phyloP scores from a whole-genome alignment of 2,797 vertebrate genomes.

The Enteromius paludinosus region DNA sequence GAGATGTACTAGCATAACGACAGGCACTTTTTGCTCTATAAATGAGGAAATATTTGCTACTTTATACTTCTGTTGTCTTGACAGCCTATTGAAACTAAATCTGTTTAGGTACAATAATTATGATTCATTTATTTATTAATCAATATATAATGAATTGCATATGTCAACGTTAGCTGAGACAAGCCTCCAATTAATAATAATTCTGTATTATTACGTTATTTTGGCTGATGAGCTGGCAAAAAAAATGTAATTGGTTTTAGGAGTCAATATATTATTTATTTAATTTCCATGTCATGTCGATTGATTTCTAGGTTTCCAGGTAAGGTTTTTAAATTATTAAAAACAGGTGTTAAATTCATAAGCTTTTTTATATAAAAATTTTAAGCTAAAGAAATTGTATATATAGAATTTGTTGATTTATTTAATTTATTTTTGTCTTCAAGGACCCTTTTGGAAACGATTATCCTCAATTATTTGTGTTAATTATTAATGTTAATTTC shows the following conservation, averaged over 20 bases:
- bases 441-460: too few species aligned
- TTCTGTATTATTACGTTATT: not conserved
- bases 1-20: slow-evolving; percentile 19
- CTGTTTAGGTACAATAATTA: slow-evolving; percentile 3
- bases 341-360: not conserved
- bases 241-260: not conserved
- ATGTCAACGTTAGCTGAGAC: not conserved
- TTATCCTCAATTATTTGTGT: not conserved
- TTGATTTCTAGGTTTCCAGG: too few species aligned
- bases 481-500: not conserved
- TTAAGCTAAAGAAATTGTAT: too few species aligned
- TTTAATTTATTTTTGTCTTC: too few species aligned
- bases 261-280: not conserved
- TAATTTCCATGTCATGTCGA: not conserved
- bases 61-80: not conserved
- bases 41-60: not conserved
- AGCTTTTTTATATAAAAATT: too few species aligned
- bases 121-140: not conserved
- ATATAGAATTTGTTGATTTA: too few species aligned
- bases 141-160: too few species aligned
- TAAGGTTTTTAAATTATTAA: not conserved
- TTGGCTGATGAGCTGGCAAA: not conserved
- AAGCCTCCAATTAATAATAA: not conserved
- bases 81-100: not conserved
- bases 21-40: not conserved